Conservation (phyloP, 2,113 vertebrate species). For the Thamnophis sirtalis region DNA sequence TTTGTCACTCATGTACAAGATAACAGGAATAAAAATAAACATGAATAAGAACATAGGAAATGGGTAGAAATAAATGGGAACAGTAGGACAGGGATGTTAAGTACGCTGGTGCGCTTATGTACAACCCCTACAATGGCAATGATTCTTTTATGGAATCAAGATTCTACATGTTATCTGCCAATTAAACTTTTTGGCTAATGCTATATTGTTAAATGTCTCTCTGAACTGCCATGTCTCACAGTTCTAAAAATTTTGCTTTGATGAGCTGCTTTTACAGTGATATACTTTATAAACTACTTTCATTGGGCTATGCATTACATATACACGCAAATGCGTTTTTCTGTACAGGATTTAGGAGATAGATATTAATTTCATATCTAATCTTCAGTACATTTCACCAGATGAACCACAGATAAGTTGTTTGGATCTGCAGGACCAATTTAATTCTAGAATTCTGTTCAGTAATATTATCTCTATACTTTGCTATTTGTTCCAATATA, state of each 20-base stretch:
- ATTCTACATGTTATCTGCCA: not conserved
- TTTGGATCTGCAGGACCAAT: not conserved
- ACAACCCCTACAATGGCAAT: not conserved
- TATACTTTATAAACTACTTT: not conserved
- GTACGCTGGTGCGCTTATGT: too few species aligned
- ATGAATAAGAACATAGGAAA: too few species aligned
- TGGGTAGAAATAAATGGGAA: too few species aligned
- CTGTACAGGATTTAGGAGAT: not conserved
- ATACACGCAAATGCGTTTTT: not conserved
- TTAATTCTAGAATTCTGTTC: not conserved
- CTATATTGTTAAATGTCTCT: not conserved
- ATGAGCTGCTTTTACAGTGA: not conserved
- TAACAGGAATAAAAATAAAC: too few species aligned
- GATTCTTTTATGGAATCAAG: slow-evolving; percentile 12
- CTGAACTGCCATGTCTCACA: not conserved
- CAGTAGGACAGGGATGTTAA: too few species aligned
- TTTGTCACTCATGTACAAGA: too few species aligned
- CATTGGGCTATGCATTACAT: not conserved
- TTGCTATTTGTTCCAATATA: not conserved
- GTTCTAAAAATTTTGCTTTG: not conserved
- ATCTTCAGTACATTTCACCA: not conserved
- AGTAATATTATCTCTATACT: not conserved
- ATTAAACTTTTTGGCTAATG: not conserved
- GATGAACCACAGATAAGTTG: not conserved
- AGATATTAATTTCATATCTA: not conserved